Conservation (phyloP, 2,113 vertebrate species). For the Leptodactylus fuscus region DNA sequence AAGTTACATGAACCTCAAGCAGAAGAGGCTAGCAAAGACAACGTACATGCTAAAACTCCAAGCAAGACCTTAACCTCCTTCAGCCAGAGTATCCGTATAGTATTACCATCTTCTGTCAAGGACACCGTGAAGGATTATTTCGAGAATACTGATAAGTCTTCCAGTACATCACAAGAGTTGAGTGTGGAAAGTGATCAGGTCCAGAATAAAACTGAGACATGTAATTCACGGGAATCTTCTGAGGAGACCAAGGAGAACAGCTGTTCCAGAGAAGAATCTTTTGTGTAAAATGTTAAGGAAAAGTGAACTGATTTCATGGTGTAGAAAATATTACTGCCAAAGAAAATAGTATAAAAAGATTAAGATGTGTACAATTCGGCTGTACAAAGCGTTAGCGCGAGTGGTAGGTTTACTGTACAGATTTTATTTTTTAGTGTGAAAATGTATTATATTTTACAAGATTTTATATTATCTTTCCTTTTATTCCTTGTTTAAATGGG, state of each 20-base stretch:
- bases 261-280: slow-evolving; percentile 67
- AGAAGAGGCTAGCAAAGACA: slow-evolving; percentile 13
- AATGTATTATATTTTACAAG: not conserved
- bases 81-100: slow-evolving; percentile 74
- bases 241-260: slow-evolving; percentile 56
- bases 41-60: slow-evolving; percentile 53
- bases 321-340: not conserved
- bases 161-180: slow-evolving; percentile 45
- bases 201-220: slow-evolving; percentile 66
- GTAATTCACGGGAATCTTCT: slow-evolving; percentile 54
- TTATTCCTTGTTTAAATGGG: too few relatives aligned
- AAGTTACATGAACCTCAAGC: not conserved
- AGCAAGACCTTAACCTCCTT: slow-evolving; percentile 56
- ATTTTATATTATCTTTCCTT: not conserved
- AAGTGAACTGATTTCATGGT: not conserved
- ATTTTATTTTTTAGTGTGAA: not conserved
- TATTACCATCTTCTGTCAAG: slow-evolving; percentile 71
- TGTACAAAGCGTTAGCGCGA: not conserved
- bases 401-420: not conserved
- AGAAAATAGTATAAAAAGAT: slow-evolving; percentile 34
- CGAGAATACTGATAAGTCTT: slow-evolving; percentile 60
- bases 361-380: slow-evolving; percentile 29
- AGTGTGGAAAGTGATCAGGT: slow-evolving; percentile 66
- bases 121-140: slow-evolving; percentile 76
- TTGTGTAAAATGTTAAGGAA: slow-evolving; percentile 64